These are phyloP conservation scores for Andrena bucephala DNA, from an alignment of 2,888 invertebrate genomes.

Conservation along the genomic window DNA sequence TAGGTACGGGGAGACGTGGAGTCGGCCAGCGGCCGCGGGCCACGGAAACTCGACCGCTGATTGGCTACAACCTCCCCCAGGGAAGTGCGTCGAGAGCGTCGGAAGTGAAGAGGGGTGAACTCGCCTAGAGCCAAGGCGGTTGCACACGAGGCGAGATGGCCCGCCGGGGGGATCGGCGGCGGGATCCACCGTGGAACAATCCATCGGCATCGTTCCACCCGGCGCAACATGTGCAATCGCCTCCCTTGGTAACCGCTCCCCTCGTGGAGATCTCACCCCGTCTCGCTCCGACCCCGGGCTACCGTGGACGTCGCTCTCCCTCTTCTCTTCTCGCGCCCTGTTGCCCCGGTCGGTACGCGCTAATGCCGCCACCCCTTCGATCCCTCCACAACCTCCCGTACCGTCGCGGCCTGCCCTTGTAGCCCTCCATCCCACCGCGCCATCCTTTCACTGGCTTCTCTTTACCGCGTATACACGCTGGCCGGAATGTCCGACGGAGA, in stretches of 20 bases:
- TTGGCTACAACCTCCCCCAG: conserved; percentile 74
- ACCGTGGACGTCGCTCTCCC: conserved; percentile 59
- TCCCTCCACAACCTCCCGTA: conserved; percentile 65
- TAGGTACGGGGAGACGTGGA: conserved; percentile 64
- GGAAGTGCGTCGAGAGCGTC: conserved; percentile 71
- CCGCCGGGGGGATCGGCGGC: neutral
- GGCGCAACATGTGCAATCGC: conserved; percentile 56
- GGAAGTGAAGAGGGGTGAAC: conserved; percentile 74
- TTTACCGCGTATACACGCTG: conserved; percentile 20
- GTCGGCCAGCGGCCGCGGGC: conserved; percentile 65
- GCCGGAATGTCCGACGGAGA: neutral
- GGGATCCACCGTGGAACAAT: neutral
- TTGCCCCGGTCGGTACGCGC: conserved; percentile 46
- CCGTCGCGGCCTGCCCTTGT: conserved; percentile 61
- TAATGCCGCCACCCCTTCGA: conserved; percentile 74
- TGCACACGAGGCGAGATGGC: conserved; percentile 65
- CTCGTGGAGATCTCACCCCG: neutral
- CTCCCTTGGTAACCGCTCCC: conserved; percentile 11
- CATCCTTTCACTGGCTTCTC: conserved; percentile 51
- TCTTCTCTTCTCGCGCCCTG: conserved; percentile 43
- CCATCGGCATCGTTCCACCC: too few relatives aligned
- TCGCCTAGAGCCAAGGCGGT: conserved; percentile 51
- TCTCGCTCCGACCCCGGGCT: conserved; percentile 33
- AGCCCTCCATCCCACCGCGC: conserved; percentile 49
- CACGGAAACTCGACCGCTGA: conserved; percentile 68